Evolutionary conservation across 2,888 invertebrate species (phyloP), one percentile per base, ranked within the genome.

Genomic region (Gonocerus acuteangulatus): DNA sequence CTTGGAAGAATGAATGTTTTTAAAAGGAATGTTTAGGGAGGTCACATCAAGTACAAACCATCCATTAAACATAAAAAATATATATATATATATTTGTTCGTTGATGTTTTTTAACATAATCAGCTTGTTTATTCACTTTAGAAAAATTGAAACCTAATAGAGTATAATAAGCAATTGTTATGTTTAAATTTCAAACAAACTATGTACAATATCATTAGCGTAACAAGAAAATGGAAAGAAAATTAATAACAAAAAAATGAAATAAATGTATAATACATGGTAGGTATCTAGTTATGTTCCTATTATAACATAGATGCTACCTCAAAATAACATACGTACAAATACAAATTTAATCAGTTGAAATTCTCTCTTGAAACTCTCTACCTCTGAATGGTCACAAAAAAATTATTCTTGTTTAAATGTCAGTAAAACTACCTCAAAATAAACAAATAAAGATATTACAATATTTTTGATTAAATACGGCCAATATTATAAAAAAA

Each of bases 41-140:
- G 64, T 65, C 62, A 65, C 62, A 57, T 57, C 64, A 64, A 65
- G 64, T 65, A 65, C 64, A 65, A 65, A 62, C 61, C 61, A 65
- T 57, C 62, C 60, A 62, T 54, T 65, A 36, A 60, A 60, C 4
- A 45, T n/a, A n/a, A 48, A 9, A 59, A 62, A 36, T 48, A 51
- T 48, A 44, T 39, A 48, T 19, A 59, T 59, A 48, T 51, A 62
- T 51, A 52, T 60, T 65, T 65, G 61, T 65, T 65, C 57, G 65
- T 65, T 65, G 60, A 62, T 47, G 61, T 61, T 61, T 61, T 39
- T 59, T 52, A 52, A 62, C 64, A 62, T 62, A 65, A 65, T 65
- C 64, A 62, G 62, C 64, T 64, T 64, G 60, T 65, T 65, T 64
- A 60, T 19, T 57, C 47, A 23, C 42, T 16, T 47, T 57, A 57